phyloP scores from a whole-genome alignment of 2,888 invertebrate genomes.

The Cataglyphis altisquamis region DNA sequence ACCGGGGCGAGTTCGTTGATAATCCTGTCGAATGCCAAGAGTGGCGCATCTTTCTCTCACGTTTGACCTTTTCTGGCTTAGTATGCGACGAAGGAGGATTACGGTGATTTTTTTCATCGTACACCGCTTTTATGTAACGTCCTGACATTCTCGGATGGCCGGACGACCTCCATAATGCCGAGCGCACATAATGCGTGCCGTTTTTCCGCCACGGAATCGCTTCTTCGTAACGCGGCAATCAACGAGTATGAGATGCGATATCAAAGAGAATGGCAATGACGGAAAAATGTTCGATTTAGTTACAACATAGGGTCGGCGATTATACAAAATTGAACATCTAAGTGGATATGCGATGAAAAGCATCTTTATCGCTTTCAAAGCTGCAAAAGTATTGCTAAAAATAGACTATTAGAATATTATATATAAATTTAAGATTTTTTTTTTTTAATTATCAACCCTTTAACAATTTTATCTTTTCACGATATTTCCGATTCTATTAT shows the following conservation, averaged over 20 bases:
- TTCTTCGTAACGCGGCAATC: conserved; percentile 31
- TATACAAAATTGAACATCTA: not conserved
- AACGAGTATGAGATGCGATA: conserved; percentile 25
- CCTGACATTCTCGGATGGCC: conserved; percentile 46
- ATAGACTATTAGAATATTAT: not conserved
- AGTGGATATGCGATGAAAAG: not conserved
- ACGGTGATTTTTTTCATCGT: not conserved
- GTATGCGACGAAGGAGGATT: conserved; percentile 40
- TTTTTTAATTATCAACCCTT: not conserved
- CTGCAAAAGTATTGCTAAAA: not conserved
- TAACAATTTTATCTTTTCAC: not conserved
- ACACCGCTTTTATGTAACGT: conserved; percentile 37
- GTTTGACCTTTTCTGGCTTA: conserved; percentile 73
- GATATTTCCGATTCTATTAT: not conserved
- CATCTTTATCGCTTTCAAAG: not conserved
- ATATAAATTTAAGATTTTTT: not conserved
- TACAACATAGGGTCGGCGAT: conserved; percentile 3
- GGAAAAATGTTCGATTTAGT: not conserved
- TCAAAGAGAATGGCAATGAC: not conserved
- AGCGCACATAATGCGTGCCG: conserved; percentile 43
- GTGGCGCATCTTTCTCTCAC: conserved; percentile 71
- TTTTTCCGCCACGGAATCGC: conserved; percentile 48
- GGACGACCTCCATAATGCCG: conserved; percentile 58
- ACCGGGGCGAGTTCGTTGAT: conserved; percentile 68
- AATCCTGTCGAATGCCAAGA: conserved; percentile 67